Conservation (phyloP, 2,888 invertebrate genomes). For the Spisula subtruncata region DNA sequence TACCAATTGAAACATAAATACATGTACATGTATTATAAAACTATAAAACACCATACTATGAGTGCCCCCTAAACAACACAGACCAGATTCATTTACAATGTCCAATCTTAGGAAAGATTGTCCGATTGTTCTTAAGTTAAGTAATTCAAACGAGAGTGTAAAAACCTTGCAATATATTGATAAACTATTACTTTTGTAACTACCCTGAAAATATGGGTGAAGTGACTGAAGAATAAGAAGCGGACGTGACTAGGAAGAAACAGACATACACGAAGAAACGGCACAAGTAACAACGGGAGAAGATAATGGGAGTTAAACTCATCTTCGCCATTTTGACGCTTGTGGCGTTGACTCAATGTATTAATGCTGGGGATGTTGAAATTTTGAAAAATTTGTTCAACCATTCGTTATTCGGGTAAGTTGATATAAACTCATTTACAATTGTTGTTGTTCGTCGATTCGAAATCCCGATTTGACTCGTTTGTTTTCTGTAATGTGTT, state of each 20-base stretch:
- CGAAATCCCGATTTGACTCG: too few species aligned
- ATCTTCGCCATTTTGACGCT: not conserved
- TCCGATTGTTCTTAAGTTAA: too few species aligned
- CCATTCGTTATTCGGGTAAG: constrained; percentile 4
- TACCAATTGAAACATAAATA: too few species aligned
- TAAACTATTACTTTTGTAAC: not conserved
- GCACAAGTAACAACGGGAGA: not conserved
- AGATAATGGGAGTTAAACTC: not conserved
- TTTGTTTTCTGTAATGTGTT: too few species aligned
- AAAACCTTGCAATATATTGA: too few species aligned
- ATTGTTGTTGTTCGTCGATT: too few species aligned
- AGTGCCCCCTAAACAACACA: too few species aligned
- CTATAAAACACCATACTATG: too few species aligned
- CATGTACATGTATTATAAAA: too few species aligned
- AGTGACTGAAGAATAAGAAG: not conserved
- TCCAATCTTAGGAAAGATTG: too few species aligned
- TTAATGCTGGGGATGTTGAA: not conserved
- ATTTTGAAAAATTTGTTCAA: constrained; percentile 17
- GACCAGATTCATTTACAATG: too few species aligned
- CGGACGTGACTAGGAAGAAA: not conserved
- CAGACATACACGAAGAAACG: not conserved
- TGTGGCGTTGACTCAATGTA: not conserved
- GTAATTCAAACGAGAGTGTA: too few species aligned
- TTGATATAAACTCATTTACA: not conserved
- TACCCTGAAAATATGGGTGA: not conserved